Percentiles rank a stretch among this genome's conserved stretches.
Conservation (phyloP, 2,113 vertebrate species). For the Pseudorectes ferrugineus region DNA sequence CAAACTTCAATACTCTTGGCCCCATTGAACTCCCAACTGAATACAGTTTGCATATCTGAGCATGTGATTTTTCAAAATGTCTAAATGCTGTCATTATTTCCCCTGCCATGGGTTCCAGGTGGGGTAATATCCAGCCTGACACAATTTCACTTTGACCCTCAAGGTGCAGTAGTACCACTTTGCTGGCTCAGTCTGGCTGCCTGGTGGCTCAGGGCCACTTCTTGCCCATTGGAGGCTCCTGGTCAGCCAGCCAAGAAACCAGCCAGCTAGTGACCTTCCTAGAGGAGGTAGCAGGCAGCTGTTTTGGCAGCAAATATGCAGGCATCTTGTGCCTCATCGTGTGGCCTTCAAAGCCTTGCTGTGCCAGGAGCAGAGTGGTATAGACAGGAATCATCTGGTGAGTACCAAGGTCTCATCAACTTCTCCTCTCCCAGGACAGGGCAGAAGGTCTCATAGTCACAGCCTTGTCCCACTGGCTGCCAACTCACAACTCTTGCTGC, state of each 20-base stretch:
- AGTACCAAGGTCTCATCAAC: neutral
- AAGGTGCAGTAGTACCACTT: neutral
- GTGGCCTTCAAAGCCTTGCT: neutral
- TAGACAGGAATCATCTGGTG: neutral
- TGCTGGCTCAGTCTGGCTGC: neutral
- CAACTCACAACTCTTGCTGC: neutral
- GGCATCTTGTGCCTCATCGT: neutral
- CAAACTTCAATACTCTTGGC: neutral
- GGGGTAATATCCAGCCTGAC: neutral
- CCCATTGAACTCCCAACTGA: neutral
- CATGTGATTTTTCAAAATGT: neutral
- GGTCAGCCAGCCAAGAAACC: neutral
- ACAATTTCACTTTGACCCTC: neutral
- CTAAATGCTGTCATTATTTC: neutral
- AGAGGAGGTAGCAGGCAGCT: neutral
- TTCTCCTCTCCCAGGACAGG: neutral
- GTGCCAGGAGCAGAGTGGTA: neutral
- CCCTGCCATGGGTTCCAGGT: neutral
- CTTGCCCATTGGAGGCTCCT: neutral
- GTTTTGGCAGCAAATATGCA: neutral
- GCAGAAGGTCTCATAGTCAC: neutral
- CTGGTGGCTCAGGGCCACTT: neutral
- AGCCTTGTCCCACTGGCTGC: neutral
- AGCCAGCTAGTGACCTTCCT: neutral
- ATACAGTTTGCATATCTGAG: neutral